Evolutionary conservation across 2,113 vertebrate genomes (phyloP).

Genomic region (Vanacampus margaritifer): DNA sequence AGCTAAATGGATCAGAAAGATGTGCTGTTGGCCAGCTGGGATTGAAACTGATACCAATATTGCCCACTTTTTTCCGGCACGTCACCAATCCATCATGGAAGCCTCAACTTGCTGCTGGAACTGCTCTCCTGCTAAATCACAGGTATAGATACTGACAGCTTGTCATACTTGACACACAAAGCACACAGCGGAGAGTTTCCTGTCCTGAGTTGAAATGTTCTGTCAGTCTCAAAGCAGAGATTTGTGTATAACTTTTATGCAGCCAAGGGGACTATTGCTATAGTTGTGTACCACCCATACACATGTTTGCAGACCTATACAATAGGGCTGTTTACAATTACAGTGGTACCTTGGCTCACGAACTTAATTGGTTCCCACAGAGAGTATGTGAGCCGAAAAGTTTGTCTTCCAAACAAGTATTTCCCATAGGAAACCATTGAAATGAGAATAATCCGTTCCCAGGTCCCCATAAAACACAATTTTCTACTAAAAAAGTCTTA

Average conservation of each 20-base stretch:
- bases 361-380: too few relatives aligned
- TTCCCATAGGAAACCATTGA: too few relatives aligned
- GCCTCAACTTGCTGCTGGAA: background rate
- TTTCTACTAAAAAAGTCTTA: too few relatives aligned
- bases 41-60: conserved; percentile 44
- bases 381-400: too few relatives aligned
- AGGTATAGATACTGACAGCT: conserved; percentile 26
- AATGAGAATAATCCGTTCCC: too few relatives aligned
- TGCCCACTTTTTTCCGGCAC: background rate
- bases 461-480: too few relatives aligned
- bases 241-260: conserved; percentile 44
- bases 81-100: background rate
- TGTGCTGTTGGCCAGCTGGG: conserved; percentile 23
- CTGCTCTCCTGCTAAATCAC: conserved; percentile 8
- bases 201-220: conserved; percentile 42
- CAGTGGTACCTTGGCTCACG: too few relatives aligned
- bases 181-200: background rate
- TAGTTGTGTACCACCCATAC: conserved; percentile 28
- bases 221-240: conserved; percentile 36
- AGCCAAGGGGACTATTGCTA: conserved; percentile 32
- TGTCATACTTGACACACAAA: conserved; percentile 23
- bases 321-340: too few relatives aligned
- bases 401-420: too few relatives aligned
- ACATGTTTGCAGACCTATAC: conserved; percentile 1
- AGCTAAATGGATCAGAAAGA: conserved; percentile 29